Evolutionary conservation across 2,113 vertebrate species (phyloP).

Genomic region (Podarcis raffonei): DNA sequence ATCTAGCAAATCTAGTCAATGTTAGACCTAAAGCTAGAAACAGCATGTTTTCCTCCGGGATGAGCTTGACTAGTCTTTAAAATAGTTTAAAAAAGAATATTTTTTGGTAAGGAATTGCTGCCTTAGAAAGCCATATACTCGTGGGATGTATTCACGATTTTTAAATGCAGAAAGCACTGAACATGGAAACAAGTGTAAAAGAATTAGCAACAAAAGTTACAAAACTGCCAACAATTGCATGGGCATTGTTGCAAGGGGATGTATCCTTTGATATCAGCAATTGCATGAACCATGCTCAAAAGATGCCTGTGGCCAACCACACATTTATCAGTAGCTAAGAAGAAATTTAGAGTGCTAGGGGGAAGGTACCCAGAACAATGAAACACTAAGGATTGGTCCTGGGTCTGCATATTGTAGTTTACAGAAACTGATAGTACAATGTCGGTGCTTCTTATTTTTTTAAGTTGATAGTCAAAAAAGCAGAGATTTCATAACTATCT

Average conservation of each 20-base stretch:
- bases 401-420: background rate
- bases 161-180: background rate
- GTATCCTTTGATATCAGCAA: background rate
- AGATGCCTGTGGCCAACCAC: background rate
- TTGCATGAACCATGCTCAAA: background rate
- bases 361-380: background rate
- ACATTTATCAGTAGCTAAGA: background rate
- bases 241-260: background rate
- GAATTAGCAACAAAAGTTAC: background rate
- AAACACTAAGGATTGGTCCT: background rate
- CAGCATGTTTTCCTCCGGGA: background rate
- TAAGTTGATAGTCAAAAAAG: background rate
- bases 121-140: background rate
- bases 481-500: background rate
- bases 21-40: background rate
- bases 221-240: background rate
- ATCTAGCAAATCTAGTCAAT: no score
- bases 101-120: background rate
- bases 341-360: background rate
- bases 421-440: background rate
- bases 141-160: background rate
- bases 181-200: background rate
- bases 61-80: background rate
- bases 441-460: background rate
- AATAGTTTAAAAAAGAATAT: background rate